These are phyloP conservation scores for Endomychus coccineus DNA, from an alignment of 2,888 invertebrate genomes.

Conservation along the genomic window DNA sequence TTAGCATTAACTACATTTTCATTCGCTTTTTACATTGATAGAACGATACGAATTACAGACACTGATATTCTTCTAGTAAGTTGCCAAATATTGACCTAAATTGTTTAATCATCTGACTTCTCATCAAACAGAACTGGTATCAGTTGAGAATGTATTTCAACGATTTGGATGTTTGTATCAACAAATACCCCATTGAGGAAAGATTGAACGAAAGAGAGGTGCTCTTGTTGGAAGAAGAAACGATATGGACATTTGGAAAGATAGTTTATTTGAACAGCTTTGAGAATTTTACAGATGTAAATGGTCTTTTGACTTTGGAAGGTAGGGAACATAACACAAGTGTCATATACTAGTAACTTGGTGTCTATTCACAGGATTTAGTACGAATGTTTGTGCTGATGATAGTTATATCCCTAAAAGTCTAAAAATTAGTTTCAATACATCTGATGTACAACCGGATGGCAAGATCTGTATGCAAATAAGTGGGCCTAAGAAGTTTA, in stretches of 20 bases:
- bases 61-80: slow-evolving; percentile 12
- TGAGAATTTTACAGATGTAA: slow-evolving; percentile 5
- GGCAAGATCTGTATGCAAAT: slow-evolving; percentile 6
- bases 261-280: slow-evolving; percentile 8
- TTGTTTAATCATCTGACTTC: background rate
- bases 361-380: no score
- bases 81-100: background rate
- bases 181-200: slow-evolving; percentile 2
- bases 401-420: slow-evolving; percentile 6
- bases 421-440: slow-evolving; percentile 10
- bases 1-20: slow-evolving; percentile 7
- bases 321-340: slow-evolving; percentile 6
- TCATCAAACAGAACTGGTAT: slow-evolving; percentile 6
- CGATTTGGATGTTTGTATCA: slow-evolving; percentile 10
- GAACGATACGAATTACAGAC: slow-evolving; percentile 2
- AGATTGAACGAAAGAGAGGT: slow-evolving; percentile 6
- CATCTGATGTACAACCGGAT: slow-evolving; percentile 7
- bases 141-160: slow-evolving; percentile 9
- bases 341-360: no score
- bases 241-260: slow-evolving; percentile 8
- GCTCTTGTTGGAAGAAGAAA: slow-evolving; percentile 7
- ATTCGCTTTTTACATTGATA: slow-evolving; percentile 6
- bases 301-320: slow-evolving; percentile 9
- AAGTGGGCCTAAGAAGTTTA: slow-evolving; percentile 5
- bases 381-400: no score